Evolutionary conservation across 2,888 invertebrate species (phyloP).

Genomic region (Aspidiotus rigidus): DNA sequence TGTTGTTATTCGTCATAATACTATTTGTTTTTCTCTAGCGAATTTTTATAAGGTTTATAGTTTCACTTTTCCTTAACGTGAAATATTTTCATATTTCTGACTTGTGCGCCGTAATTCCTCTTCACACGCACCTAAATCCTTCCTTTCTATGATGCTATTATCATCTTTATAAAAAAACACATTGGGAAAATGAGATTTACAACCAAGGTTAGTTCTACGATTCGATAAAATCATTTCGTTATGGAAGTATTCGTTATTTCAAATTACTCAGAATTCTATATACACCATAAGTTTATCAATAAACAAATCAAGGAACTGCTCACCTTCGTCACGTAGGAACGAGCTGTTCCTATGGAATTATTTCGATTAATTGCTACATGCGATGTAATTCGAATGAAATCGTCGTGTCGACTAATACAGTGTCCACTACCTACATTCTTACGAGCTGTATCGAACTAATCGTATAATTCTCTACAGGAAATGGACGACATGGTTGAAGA

Average conservation of each 20-base stretch:
- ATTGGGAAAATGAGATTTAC: constrained; percentile 27
- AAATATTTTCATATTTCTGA: too few species aligned
- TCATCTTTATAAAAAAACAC: not conserved
- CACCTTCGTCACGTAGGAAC: not conserved
- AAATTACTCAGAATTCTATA: too few species aligned
- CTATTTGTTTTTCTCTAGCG: constrained; percentile 4
- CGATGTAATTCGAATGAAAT: too few species aligned
- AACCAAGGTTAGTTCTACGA: constrained; percentile 24
- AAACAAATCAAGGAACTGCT: not conserved
- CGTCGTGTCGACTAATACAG: too few species aligned
- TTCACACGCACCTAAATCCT: not conserved
- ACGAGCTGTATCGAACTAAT: too few species aligned
- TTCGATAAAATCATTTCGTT: not conserved
- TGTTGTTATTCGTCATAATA: constrained; percentile 31
- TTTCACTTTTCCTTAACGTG: not conserved
- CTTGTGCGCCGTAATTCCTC: too few species aligned
- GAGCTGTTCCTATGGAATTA: not conserved
- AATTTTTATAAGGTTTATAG: constrained; percentile 16
- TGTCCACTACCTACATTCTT: too few species aligned
- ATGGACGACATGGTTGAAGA: constrained; percentile 92
- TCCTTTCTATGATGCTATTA: constrained; percentile 5
- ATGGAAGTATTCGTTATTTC: too few species aligned
- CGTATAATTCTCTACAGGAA: constrained; percentile 44
- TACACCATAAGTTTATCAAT: too few species aligned
- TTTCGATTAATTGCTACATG: not conserved